Evolutionary conservation across 2,888 invertebrate species (phyloP), one percentile per base, ranked within the genome.

Genomic region (Nephrotoma appendiculata): DNA sequence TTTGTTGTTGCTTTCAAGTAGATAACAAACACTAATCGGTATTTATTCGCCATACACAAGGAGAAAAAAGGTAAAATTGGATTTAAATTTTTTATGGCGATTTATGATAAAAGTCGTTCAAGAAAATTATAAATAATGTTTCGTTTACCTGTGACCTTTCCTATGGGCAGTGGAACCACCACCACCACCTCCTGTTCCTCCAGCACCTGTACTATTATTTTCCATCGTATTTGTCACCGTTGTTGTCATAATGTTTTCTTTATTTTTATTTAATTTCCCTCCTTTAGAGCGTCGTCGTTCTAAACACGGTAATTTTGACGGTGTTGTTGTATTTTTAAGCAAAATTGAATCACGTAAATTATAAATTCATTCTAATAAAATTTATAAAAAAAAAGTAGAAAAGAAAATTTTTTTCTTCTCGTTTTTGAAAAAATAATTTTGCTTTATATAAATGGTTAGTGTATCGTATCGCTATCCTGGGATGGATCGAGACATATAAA

Each of bases 111-210:
- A 71, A 48, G 12, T 12, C 48, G 11, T 9, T 48, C 12, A 48
- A 71, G 52, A 57, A 57, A 15, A 57, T 57, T 31, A 71, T 71
- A 31, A 31, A 31, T 71, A 71, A 31, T 31, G 19, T 71, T 31
- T n/a, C 43, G 90, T 89, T 19, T 88, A 94, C 94, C 94, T 93
- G 93, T 94, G 94, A 89, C 94, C 94, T 91, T 94, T 94, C 89
- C 94, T 94, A 93, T 94, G 94, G n/a, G 42, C 43, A 15, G 42
- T 84, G 1, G 84, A 84, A n/a, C 84, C 84, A n/a, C 84, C 84
- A 5, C 41, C 43, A n/a, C 84, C 84, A 6, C 41, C 83, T 90
- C 93, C 89, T 92, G 93, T 91, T 92, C 88, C 86, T 57, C 88
- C 87, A 86, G 88, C 88, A 87, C 88, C 88, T 11, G 31, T 9